Conservation (phyloP, 1,140 invertebrate species). For the Bombus picipes region DNA sequence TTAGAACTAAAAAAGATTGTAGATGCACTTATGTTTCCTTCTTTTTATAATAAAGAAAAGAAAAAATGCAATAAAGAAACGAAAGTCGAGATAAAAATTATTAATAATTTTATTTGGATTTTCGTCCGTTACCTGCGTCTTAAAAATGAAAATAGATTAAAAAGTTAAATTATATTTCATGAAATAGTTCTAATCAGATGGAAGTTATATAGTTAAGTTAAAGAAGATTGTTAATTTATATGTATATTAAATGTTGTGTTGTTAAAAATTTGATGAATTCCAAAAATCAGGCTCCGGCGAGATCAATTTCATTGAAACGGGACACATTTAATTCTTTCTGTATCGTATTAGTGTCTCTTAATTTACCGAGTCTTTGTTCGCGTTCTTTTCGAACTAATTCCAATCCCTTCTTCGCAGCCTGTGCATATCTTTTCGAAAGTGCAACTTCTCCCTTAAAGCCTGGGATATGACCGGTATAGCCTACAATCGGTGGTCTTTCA, state of each 20-base stretch:
- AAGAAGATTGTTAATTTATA: not conserved
- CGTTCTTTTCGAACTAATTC: slow-evolving; percentile 85
- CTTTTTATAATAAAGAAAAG: not conserved
- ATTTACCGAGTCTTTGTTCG: slow-evolving; percentile 78
- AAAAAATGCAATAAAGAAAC: not conserved
- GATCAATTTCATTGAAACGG: slow-evolving; percentile 65
- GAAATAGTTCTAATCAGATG: not conserved
- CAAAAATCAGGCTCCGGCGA: slow-evolving; percentile 24
- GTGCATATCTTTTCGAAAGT: slow-evolving; percentile 86
- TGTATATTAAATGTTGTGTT: not conserved
- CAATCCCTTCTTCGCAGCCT: slow-evolving; percentile 86
- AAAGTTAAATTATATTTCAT: not conserved
- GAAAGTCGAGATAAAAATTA: not conserved
- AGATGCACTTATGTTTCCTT: not conserved
- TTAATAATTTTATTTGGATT: slow-evolving; percentile 10
- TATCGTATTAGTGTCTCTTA: slow-evolving; percentile 45
- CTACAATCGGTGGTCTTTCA: slow-evolving; percentile 87
- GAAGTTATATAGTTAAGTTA: not conserved
- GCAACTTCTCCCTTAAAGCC: slow-evolving; percentile 86
- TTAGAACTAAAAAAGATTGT: not conserved
- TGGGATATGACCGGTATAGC: slow-evolving; percentile 89
- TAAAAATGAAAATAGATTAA: slow-evolving; percentile 1
- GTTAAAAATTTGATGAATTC: not conserved
- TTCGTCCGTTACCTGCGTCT: not conserved
- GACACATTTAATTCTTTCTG: slow-evolving; percentile 66